phyloP scores from a whole-genome alignment of 2,113 vertebrate genomes.

The Oryzias curvinotus region DNA sequence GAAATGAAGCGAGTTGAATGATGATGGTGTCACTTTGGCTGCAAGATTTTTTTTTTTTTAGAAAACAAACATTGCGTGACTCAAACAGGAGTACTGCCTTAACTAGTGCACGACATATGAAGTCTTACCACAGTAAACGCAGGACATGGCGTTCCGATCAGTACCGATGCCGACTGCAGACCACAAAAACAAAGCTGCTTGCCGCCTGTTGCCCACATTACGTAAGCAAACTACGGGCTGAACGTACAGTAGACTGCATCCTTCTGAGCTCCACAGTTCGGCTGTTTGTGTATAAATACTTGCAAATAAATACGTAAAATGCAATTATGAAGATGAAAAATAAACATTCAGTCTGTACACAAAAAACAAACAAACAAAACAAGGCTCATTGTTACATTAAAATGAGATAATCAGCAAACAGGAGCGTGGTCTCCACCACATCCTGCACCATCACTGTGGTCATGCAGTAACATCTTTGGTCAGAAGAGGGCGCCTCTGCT shows the following conservation, averaged over 20 bases:
- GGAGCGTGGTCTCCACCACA: constrained; percentile 14
- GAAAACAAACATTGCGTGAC: no score
- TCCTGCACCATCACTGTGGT: constrained; percentile 26
- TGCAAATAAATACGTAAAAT: constrained; percentile 61
- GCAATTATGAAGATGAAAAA: constrained; percentile 18
- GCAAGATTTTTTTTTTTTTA: no score
- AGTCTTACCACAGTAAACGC: constrained; percentile 7
- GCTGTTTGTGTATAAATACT: constrained; percentile 58
- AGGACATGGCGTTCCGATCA: background rate
- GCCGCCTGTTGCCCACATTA: constrained; percentile 11
- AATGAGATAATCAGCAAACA: constrained; percentile 8
- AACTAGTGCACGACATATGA: constrained; percentile 25
- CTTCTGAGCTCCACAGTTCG: background rate
- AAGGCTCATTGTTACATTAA: constrained; percentile 6
- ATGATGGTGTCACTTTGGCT: background rate
- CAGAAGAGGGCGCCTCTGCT: constrained; percentile 78
- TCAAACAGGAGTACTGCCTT: background rate
- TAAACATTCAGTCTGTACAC: constrained; percentile 20
- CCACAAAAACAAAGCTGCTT: constrained; percentile 40
- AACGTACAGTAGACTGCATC: constrained; percentile 9
- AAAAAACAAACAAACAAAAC: constrained; percentile 2
- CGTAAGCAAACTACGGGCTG: constrained; percentile 32
- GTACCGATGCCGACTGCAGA: constrained; percentile 20
- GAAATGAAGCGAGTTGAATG: background rate
- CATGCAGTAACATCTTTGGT: constrained; percentile 75